A percentile compares a stretch with the other conserved stretches of the same genome.
Conservation (phyloP, 2,888 invertebrate genomes). For the Myopa tessellatipennis region DNA sequence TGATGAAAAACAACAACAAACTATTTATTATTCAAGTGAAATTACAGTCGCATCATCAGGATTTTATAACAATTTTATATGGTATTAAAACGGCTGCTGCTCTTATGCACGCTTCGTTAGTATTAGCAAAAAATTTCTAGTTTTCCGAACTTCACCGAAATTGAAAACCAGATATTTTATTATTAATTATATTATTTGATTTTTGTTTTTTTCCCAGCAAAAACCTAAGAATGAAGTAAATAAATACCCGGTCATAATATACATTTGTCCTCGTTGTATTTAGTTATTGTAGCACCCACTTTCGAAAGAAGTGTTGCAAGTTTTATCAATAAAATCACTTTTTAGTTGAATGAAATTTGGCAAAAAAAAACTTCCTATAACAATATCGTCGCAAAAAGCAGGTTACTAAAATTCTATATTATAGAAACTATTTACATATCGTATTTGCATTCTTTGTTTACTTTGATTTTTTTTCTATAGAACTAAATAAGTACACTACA, state of each 20-base stretch:
- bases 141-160: too few relatives aligned
- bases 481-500: background rate
- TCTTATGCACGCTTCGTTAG: too few relatives aligned
- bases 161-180: too few relatives aligned
- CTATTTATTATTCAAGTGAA: background rate
- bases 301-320: background rate
- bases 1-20: background rate
- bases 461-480: background rate
- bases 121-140: too few relatives aligned
- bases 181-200: too few relatives aligned
- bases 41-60: background rate
- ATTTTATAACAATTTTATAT: conserved; percentile 8
- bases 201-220: too few relatives aligned
- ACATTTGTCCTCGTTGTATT: too few relatives aligned
- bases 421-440: background rate
- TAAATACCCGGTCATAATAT: too few relatives aligned
- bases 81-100: background rate
- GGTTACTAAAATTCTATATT: background rate
- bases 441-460: too few relatives aligned
- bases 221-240: too few relatives aligned
- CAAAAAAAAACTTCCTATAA: background rate
- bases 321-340: conserved; percentile 26
- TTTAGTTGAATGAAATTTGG: conserved; percentile 13
- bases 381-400: background rate
- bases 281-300: too few relatives aligned